These are phyloP conservation scores for Salvelinus fontinalis DNA, from an alignment of 2,113 vertebrate genomes.

Conservation along the genomic window DNA sequence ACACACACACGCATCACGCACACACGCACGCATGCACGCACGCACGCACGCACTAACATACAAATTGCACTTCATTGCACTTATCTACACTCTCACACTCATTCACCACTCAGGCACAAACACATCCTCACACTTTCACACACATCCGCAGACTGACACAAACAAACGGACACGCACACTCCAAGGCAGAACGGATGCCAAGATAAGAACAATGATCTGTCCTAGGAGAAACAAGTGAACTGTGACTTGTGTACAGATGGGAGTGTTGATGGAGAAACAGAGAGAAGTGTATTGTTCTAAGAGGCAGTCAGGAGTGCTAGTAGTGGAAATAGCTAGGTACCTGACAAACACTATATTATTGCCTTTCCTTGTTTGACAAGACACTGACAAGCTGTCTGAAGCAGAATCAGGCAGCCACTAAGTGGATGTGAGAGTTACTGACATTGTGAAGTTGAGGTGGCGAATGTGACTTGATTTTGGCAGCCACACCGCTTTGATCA, in stretches of 20 bases:
- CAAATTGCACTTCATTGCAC: background rate
- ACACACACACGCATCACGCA: too few relatives aligned
- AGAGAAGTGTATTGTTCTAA: constrained; percentile 5
- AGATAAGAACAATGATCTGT: constrained; percentile 63
- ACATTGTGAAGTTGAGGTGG: too few relatives aligned
- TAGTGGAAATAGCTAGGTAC: too few relatives aligned
- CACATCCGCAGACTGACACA: background rate
- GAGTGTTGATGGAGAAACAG: background rate
- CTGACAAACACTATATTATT: too few relatives aligned
- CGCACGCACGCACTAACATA: background rate
- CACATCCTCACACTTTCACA: background rate
- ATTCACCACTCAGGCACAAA: background rate
- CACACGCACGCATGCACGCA: too few relatives aligned
- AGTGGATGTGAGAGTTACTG: too few relatives aligned
- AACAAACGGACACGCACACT: constrained; percentile 6
- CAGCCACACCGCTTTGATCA: too few relatives aligned
- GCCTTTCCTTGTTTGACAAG: too few relatives aligned
- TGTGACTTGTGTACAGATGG: background rate
- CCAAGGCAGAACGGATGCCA: constrained; percentile 50
- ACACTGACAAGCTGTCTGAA: too few relatives aligned
- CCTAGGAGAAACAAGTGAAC: constrained; percentile 36
- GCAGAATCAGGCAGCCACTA: too few relatives aligned
- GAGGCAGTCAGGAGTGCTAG: too few relatives aligned
- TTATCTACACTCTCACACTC: background rate
- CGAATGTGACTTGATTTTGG: too few relatives aligned